A percentile compares a stretch with the other conserved stretches of the same genome.
Conservation (phyloP, 2,113 vertebrate genomes). For the Nyctereutes procyonoides region DNA sequence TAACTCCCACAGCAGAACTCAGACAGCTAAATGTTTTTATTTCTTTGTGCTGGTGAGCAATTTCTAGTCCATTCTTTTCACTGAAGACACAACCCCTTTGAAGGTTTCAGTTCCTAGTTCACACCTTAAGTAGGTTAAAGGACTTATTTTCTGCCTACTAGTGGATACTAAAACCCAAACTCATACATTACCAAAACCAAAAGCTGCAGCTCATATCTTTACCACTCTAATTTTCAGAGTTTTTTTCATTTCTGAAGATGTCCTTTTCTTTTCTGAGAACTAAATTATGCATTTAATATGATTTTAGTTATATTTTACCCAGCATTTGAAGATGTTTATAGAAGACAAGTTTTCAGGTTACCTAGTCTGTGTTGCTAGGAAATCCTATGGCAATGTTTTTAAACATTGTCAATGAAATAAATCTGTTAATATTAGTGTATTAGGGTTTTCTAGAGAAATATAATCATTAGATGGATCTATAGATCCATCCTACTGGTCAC, state of each 20-base stretch:
- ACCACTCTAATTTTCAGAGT: constrained; percentile 8
- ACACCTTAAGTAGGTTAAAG: not conserved
- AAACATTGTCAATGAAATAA: constrained; percentile 29
- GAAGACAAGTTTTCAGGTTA: not conserved
- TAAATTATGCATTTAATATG: not conserved
- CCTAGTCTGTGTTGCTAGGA: constrained; percentile 3
- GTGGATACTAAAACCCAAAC: not conserved
- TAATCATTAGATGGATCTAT: not conserved
- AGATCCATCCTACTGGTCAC: not conserved
- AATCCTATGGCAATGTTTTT: constrained; percentile 25
- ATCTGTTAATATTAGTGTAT: not conserved
- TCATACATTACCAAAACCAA: not conserved
- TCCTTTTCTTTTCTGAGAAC: not conserved
- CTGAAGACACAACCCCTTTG: not conserved
- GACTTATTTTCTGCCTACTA: not conserved
- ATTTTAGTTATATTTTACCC: constrained; percentile 21
- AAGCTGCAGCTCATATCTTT: not conserved
- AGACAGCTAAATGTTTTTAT: not conserved
- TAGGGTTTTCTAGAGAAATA: not conserved
- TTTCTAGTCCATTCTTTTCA: not conserved
- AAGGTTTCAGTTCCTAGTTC: not conserved
- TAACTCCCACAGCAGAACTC: not conserved
- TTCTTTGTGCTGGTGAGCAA: not conserved
- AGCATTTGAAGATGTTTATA: not conserved
- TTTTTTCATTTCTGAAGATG: constrained; percentile 42